Evolutionary conservation across 2,113 vertebrate genomes (phyloP).

Genomic region (Saguinus midas): DNA sequence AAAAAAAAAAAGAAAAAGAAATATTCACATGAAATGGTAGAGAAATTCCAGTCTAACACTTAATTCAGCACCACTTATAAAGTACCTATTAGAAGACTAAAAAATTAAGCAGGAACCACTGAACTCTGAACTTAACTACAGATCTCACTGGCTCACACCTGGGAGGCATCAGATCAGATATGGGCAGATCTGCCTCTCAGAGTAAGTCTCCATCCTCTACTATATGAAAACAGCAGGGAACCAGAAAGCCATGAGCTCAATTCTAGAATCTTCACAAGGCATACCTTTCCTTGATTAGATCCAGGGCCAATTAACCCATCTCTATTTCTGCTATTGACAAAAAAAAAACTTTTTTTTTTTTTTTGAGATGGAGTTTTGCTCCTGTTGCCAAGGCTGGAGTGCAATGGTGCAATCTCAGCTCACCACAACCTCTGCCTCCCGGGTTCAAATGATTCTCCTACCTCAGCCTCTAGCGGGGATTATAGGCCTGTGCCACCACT

Average conservation of each 20-base stretch:
- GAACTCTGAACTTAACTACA: constrained; percentile 37
- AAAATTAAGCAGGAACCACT: background rate
- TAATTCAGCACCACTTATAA: background rate
- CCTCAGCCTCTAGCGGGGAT: too few species aligned
- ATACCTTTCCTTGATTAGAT: background rate
- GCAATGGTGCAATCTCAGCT: too few species aligned
- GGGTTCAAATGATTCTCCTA: too few species aligned
- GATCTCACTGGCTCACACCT: background rate
- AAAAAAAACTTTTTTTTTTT: background rate
- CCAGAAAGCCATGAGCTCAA: background rate
- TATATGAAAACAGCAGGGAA: background rate
- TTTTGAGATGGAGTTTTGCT: too few species aligned
- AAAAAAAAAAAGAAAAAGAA: background rate
- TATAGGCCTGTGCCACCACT: too few species aligned
- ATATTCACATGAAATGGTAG: constrained; percentile 22
- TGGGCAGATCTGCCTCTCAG: background rate
- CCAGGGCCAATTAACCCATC: background rate
- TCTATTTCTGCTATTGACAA: background rate
- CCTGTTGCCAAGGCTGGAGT: too few species aligned
- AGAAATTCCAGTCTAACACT: background rate
- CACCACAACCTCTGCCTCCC: too few species aligned
- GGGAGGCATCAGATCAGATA: background rate
- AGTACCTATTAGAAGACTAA: background rate
- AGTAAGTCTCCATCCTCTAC: background rate
- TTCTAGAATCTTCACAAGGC: background rate